These are phyloP conservation scores for Forbesichthys agassizii DNA, from an alignment of 2,113 vertebrate genomes.

Conservation along the genomic window DNA sequence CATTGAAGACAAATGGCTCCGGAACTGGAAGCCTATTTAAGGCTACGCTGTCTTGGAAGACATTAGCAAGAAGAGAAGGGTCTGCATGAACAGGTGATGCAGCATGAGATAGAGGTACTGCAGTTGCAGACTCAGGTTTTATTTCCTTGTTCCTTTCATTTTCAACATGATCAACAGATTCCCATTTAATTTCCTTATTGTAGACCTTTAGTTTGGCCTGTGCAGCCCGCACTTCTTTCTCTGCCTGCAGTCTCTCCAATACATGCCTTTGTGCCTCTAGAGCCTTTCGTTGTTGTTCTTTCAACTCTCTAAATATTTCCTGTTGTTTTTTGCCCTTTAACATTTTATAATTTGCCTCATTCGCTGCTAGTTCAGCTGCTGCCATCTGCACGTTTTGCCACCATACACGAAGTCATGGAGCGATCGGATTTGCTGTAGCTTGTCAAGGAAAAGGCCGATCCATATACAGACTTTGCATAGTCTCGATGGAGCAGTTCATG, in stretches of 20 bases:
- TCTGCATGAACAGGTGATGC: background rate
- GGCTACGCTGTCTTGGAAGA: conserved; percentile 25
- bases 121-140: background rate
- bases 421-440: background rate
- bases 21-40: conserved; percentile 20
- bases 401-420: background rate
- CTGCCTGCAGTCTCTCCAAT: background rate
- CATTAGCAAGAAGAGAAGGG: background rate
- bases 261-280: conserved; percentile 10
- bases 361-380: conserved; percentile 2
- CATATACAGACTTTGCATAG: conserved; percentile 5
- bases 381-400: background rate
- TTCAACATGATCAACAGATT: background rate
- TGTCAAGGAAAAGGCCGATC: background rate
- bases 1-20: conserved; percentile 10
- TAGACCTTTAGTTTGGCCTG: conserved; percentile 11
- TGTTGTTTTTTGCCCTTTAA: conserved; percentile 12
- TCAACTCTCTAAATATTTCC: background rate
- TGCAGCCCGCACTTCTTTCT: background rate
- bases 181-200: background rate
- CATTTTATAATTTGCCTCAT: conserved; percentile 19
- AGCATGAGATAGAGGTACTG: background rate
- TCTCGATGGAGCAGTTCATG: background rate
- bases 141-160: background rate
- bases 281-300: conserved; percentile 24